Evolutionary conservation across 2,888 invertebrate species (phyloP), one percentile per base, ranked within the genome.

Genomic region (Sinodicranocentrus sp.): DNA sequence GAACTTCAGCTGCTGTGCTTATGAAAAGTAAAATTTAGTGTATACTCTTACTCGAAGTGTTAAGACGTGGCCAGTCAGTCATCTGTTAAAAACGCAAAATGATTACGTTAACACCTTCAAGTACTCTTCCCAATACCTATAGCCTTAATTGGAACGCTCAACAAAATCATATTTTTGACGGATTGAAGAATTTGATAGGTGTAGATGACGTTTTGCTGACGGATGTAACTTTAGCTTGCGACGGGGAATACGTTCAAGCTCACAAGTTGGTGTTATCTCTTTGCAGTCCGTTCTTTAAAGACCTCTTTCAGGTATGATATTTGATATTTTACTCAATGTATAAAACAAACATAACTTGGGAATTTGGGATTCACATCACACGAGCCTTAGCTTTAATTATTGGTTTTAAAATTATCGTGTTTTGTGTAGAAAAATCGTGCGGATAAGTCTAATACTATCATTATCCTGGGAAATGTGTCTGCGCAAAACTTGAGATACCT

Each of bases 201-300:
- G 75, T 80, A 26, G 77, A 83, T 48, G 86, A 86, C 57, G 23
- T 75, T 15, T 63, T 84, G 17, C 39, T 86, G 59, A 79, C 86
- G 0, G 86, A 86, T 59, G 84, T 84, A 0, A 87, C 86, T 1
- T 33, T 88, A 2, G 87, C 88, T 15, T 86, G 87, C 59, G 85
- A 85, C 44, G 88, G 88, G 19, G 72, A 86, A 23, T 87, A 82
- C 10, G 70, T 87, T 52, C 75, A 84, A 33, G 86, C 86, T 0
- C 87, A 88, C 21, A 88, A 87, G 79, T 25, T 88, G 13, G 65
- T 87, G 2, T 52, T 88, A 6, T 85, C 86, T 0, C 43, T 87
- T 3, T 87, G 87, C 33, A 87, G 87, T 71, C 84, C 87, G 0
- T 87, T 86, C 73, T 87, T 88, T 39, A 88, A 87, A 39, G 76